phyloP scores from a whole-genome alignment of 2,888 invertebrate species.

The Sceliomorpha sp. region DNA sequence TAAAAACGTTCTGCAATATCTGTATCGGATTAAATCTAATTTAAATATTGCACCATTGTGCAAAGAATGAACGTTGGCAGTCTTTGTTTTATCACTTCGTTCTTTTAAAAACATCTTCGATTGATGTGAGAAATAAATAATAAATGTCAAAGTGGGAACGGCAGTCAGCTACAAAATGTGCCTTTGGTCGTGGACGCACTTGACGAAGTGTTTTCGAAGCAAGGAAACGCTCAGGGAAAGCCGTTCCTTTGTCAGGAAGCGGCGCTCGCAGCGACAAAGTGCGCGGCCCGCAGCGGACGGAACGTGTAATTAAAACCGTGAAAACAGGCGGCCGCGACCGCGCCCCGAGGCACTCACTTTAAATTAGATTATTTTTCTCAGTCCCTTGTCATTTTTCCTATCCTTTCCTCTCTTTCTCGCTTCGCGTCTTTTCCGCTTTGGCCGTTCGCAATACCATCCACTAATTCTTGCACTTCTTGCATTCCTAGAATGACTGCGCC shows the following conservation, averaged over 20 bases:
- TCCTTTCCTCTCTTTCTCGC: slow-evolving; percentile 32
- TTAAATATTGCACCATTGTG: too few relatives aligned
- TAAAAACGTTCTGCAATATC: too few relatives aligned
- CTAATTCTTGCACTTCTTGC: slow-evolving; percentile 3
- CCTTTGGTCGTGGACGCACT: slow-evolving; percentile 12
- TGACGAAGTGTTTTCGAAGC: slow-evolving; percentile 27
- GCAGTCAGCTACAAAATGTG: slow-evolving; percentile 12
- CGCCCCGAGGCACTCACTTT: slow-evolving; percentile 58
- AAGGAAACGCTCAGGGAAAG: slow-evolving; percentile 54
- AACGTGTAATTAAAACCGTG: slow-evolving; percentile 72
- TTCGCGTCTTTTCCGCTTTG: slow-evolving; percentile 4
- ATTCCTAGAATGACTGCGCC: too few relatives aligned
- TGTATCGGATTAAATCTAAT: too few relatives aligned
- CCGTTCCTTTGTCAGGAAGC: slow-evolving; percentile 63
- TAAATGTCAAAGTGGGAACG: slow-evolving; percentile 16
- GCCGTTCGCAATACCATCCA: neutral
- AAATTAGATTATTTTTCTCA: slow-evolving; percentile 77
- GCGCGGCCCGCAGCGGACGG: slow-evolving; percentile 44
- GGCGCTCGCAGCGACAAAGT: slow-evolving; percentile 60
- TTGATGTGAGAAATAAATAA: slow-evolving; percentile 31
- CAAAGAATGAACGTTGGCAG: too few relatives aligned
- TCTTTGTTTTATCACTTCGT: too few relatives aligned
- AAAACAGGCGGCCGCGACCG: slow-evolving; percentile 66
- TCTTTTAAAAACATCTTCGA: too few relatives aligned
- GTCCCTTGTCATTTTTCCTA: slow-evolving; percentile 27